Conservation (phyloP, 2,797 vertebrate genomes). For the Peromyscus eremicus region DNA sequence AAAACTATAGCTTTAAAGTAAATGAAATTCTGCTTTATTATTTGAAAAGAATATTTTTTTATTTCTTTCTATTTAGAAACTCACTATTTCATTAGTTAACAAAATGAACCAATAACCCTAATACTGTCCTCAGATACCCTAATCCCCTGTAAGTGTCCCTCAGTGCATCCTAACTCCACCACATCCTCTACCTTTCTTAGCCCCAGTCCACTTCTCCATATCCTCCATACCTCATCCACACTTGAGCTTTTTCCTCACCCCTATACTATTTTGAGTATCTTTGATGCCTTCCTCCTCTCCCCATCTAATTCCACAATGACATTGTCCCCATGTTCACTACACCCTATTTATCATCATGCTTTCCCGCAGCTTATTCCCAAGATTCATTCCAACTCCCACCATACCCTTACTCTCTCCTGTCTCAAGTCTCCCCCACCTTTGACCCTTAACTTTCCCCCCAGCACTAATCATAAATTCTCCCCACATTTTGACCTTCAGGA, state of each 20-base stretch:
- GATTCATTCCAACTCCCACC: neutral
- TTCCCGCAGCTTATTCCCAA: neutral
- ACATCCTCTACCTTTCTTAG: neutral
- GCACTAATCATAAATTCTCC: neutral
- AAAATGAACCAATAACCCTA: conserved; percentile 20
- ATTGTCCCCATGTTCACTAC: neutral
- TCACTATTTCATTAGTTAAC: conserved; percentile 17
- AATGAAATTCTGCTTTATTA: neutral
- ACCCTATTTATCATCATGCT: neutral
- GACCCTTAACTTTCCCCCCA: neutral
- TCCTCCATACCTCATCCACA: neutral
- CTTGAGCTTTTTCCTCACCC: neutral
- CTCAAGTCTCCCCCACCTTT: neutral
- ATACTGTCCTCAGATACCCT: neutral
- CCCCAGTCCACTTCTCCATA: neutral
- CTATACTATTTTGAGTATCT: neutral
- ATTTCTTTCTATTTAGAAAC: neutral
- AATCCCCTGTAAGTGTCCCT: neutral
- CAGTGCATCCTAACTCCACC: neutral
- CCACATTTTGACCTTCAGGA: neutral
- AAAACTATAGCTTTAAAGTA: conserved; percentile 57
- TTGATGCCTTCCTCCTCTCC: neutral
- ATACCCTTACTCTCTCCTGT: neutral
- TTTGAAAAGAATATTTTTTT: neutral
- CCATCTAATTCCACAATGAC: neutral